Evolutionary conservation across 1,140 invertebrate species (phyloP).

Genomic region (Drosophila suzukii): DNA sequence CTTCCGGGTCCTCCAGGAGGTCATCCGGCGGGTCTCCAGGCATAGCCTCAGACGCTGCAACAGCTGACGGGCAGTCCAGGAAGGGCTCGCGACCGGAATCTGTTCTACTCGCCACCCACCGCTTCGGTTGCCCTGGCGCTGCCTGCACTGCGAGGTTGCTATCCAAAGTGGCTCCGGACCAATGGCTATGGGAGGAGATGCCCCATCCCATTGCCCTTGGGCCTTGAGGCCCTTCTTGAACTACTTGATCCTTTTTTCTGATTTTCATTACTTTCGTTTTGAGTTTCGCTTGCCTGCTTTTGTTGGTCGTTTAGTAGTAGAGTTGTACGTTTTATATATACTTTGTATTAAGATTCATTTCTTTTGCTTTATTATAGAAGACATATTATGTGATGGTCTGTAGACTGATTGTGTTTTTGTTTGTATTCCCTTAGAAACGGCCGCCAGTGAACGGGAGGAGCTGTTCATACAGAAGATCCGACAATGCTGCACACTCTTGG

Average conservation of each 20-base stretch:
- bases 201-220: conserved; percentile 13
- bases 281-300: conserved; percentile 48
- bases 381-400: not conserved
- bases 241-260: conserved; percentile 45
- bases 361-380: conserved; percentile 7
- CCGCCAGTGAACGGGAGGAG: conserved; percentile 94
- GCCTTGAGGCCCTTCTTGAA: conserved; percentile 6
- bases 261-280: conserved; percentile 45
- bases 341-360: conserved; percentile 29
- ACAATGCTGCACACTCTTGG: conserved; percentile 99
- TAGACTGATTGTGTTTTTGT: conserved; percentile 34
- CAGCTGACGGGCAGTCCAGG: conserved; percentile 83
- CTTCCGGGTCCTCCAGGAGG: conserved; percentile 1
- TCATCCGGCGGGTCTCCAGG: conserved; percentile 13
- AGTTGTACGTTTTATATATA: conserved; percentile 22
- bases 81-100: conserved; percentile 82
- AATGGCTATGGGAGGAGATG: conserved; percentile 1
- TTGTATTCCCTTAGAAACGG: conserved; percentile 90
- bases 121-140: conserved; percentile 72
- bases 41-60: conserved; percentile 73
- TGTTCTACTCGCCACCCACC: conserved; percentile 78
- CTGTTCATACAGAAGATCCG: conserved; percentile 98
- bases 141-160: conserved; percentile 81
- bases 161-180: conserved; percentile 24
- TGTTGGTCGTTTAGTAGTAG: conserved; percentile 23